Percentiles rank a stretch among this genome's conserved stretches.
phyloP scores from a whole-genome alignment of 30 jellyfish, hydroid and myxozoan species.

The Sanderia malayensis region DNA sequence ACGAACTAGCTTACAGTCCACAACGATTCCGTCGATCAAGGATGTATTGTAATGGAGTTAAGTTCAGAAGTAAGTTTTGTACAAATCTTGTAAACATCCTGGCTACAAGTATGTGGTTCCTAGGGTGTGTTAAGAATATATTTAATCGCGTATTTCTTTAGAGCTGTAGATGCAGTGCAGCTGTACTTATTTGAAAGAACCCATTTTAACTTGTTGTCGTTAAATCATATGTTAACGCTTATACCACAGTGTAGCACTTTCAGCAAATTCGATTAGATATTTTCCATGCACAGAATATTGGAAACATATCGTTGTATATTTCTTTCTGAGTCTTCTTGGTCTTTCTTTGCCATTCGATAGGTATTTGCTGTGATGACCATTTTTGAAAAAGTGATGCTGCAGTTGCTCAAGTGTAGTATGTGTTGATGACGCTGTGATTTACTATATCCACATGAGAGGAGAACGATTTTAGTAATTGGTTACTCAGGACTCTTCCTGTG shows the following conservation, averaged over 20 bases:
- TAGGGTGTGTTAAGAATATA: constrained; percentile 1
- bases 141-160: neutral
- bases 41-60: neutral
- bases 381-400: neutral
- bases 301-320: constrained; percentile 1
- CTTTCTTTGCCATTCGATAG: constrained; percentile 3
- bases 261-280: neutral
- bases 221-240: neutral
- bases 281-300: constrained; percentile 1
- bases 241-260: constrained; percentile 3
- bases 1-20: constrained; percentile 4
- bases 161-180: neutral
- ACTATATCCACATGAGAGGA: neutral
- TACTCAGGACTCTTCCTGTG: constrained; percentile 1
- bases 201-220: neutral
- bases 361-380: neutral
- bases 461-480: neutral
- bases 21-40: neutral
- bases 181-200: neutral
- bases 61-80: constrained; percentile 1
- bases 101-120: constrained; percentile 3
- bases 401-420: constrained; percentile 1
- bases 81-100: neutral
- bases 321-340: neutral
- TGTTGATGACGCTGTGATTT: neutral